Evolutionary conservation across 2,888 invertebrate species (phyloP), one percentile per base, ranked within the genome.

Genomic region (Euspilapteryx auroguttella): DNA sequence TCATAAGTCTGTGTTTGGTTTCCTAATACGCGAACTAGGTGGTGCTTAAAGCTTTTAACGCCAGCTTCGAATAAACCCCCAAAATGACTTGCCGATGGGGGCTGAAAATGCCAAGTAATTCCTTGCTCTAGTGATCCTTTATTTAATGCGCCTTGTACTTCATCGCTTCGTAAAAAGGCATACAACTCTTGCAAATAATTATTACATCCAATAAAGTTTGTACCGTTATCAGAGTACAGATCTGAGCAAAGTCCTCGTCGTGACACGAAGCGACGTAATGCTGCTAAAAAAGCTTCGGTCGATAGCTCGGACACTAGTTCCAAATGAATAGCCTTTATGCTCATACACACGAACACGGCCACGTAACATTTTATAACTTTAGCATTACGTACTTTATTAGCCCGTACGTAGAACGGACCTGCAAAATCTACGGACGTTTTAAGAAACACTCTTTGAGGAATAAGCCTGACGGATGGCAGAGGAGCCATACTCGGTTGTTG

Each of bases 401-500:
- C 10, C 10, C 23, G 22, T 11, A 28, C 3, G 14, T 14, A 11
- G 15, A 28, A 28, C 3, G 10, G 23, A 3, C 23, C 28, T 14
- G 28, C 23, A 12, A 28, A 28, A 12, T 28, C 28, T 7, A 22
- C 28, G 7, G 14, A 22, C 3, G 14, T 14, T 9, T 23, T 8
- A 3, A 22, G 8, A 12, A 28, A 28, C 9, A 25, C 25, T n/a
- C 17, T 12, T 2, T 14, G 9, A 17, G 29, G 14, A 8, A 12
- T 10, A 7, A 17, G 12, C 7, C 29, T 11, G 2, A n/a, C 12
- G 12, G 12, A 9, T 13, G 29, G 29, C 13, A 29, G 21, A 21
- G 15, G 20, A 11, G 25, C 29, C 29, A 29, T 29, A 11, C 14
- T 30, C 26, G 35, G 36, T 4, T 33, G 7, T 12, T 30, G 34